Base-by-base conservation (phyloP, 1,140 invertebrate genomes). In the Campoletis sonorensis region DNA sequence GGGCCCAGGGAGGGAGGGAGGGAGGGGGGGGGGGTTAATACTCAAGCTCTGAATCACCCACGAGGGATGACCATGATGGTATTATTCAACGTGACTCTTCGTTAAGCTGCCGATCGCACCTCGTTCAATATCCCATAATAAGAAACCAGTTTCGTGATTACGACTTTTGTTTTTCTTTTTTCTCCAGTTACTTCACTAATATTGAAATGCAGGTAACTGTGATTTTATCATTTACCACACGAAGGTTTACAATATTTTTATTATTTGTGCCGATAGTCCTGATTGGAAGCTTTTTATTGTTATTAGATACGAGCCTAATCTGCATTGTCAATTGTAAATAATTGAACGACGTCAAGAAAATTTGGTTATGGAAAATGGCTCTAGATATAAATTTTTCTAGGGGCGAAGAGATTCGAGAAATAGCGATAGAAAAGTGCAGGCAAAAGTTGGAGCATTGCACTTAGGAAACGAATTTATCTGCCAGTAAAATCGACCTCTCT, bases 401-500 rank as follows among this genome's bases (percentile, higher is more conserved):
- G 15, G 18, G 3, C 18, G 49, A 16, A n/a, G 11, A n/a, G n/a
- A n/a, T n/a, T n/a, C 0, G n/a, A 70, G 45, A 45, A 45, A 45
- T 5, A 4, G 40, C 40, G 40, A 45, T 45, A 45, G 40, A 45
- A 45, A 45, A 45, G 13, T 45, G 40, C 1, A 45, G 70, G 40
- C 27, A 21, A n/a, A n/a, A 45, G 37, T n/a, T 49, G 37, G 18
- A 21, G 16, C 4, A 40, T 61, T 81, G 58, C 79, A 83, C 76
- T 83, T 79, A 49, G 76, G 79, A 75, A 79, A 49, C 58, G 58
- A 76, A 82, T 83, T 84, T 84, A 80, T 81, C 77, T n/a, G 70
- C 45, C 49, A 26, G 67, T 77, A 79, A 75, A 75, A 79, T 77
- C 78, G 61, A 45, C 40, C 30, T 27, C 78, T 83, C 68, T 67